Conservation (phyloP, 2,113 vertebrate species). For the Daphoenositta chrysoptera region DNA sequence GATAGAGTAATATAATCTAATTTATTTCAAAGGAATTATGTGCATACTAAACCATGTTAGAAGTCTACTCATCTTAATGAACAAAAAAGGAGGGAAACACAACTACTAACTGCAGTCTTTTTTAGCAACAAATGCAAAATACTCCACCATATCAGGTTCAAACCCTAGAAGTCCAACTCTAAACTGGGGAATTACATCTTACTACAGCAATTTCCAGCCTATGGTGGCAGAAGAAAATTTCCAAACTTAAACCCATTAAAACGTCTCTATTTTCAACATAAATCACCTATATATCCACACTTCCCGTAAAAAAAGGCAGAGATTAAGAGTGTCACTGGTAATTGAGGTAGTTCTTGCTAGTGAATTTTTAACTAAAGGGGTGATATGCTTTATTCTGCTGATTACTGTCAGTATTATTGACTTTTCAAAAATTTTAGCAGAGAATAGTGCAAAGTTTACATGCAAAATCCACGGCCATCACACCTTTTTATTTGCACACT, state of each 20-base stretch:
- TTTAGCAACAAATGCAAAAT: neutral
- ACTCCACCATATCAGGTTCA: neutral
- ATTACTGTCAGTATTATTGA: neutral
- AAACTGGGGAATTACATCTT: neutral
- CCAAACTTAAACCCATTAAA: neutral
- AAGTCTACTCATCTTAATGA: neutral
- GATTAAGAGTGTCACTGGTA: neutral
- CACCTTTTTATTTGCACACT: neutral
- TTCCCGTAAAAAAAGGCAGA: neutral
- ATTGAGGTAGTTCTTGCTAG: neutral
- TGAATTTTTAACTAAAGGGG: neutral
- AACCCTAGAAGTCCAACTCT: neutral
- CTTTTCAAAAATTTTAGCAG: neutral
- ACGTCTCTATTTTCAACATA: neutral
- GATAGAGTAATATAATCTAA: neutral
- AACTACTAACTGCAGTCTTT: neutral
- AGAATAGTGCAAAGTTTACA: neutral
- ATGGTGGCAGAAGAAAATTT: neutral
- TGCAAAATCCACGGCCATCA: neutral
- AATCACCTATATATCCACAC: neutral
- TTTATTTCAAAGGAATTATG: neutral
- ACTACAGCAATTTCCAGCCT: neutral
- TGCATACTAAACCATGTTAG: neutral
- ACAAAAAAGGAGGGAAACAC: neutral
- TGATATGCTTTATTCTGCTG: neutral